These are phyloP conservation scores for Catostomus latipinnis DNA, from an alignment of 2,797 vertebrate genomes.

Conservation along the genomic window DNA sequence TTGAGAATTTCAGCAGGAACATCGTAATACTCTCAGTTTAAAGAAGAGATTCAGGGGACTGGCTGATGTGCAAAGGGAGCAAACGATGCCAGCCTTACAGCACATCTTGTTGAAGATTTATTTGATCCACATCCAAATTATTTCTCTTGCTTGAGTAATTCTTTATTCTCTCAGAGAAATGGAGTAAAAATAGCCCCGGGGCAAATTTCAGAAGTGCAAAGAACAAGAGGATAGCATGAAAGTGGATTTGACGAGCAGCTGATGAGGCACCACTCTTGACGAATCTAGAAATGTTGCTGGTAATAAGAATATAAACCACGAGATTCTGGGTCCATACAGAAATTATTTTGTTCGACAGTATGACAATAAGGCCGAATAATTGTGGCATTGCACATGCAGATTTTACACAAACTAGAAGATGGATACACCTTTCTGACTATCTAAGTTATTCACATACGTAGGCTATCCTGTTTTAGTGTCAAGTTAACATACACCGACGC, in stretches of 20 bases:
- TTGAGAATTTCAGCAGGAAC: slow-evolving; percentile 61
- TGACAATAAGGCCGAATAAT: background rate
- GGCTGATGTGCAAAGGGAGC: slow-evolving; percentile 49
- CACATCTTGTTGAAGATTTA: slow-evolving; percentile 68
- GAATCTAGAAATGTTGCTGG: slow-evolving; percentile 60
- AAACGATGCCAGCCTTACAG: slow-evolving; percentile 74
- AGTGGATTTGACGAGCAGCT: slow-evolving; percentile 53
- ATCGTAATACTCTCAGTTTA: slow-evolving; percentile 61
- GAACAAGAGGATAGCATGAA: slow-evolving; percentile 72
- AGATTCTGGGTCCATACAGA: slow-evolving; percentile 37
- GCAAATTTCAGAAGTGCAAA: slow-evolving; percentile 69
- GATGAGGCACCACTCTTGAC: slow-evolving; percentile 63
- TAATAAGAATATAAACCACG: slow-evolving; percentile 44
- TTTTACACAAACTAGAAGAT: slow-evolving; percentile 24
- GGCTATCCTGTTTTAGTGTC: background rate
- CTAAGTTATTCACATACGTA: background rate
- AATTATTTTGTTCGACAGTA: slow-evolving; percentile 24
- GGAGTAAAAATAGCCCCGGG: slow-evolving; percentile 75
- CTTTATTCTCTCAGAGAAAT: slow-evolving; percentile 77
- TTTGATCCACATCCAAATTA: slow-evolving; percentile 70
- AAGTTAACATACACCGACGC: background rate
- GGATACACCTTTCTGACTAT: too few species aligned
- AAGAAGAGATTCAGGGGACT: slow-evolving; percentile 25
- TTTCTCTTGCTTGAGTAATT: slow-evolving; percentile 77
- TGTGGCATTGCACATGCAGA: background rate